Evolutionary conservation across 2,888 invertebrate species (phyloP).

Genomic region (Ommatoiulus sabulosus): DNA sequence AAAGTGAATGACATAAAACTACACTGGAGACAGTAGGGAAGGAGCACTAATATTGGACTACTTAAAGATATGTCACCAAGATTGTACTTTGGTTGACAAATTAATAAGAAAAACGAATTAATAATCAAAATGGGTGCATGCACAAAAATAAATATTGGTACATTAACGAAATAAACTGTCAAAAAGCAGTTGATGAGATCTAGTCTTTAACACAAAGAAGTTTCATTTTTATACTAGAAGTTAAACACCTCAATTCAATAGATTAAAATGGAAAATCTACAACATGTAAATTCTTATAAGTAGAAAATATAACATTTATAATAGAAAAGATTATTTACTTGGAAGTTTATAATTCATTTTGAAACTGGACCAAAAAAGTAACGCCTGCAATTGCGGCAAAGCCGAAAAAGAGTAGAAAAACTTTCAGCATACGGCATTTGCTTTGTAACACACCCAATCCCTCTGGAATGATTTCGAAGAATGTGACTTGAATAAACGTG

Average conservation of each 20-base stretch:
- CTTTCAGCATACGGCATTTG: slow-evolving; percentile 61
- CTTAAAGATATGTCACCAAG: no score
- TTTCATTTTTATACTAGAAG: background rate
- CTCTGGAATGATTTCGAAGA: slow-evolving; percentile 65
- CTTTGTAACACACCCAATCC: slow-evolving; percentile 59
- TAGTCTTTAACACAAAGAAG: background rate
- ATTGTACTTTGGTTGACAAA: no score
- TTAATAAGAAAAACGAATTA: no score
- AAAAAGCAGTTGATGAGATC: background rate
- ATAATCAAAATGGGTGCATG: no score
- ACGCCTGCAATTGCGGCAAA: slow-evolving; percentile 60
- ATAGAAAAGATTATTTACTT: background rate
- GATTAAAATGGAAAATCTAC: background rate
- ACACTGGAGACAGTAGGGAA: no score
- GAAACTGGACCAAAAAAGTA: slow-evolving; percentile 56
- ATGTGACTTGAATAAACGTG: slow-evolving; percentile 65
- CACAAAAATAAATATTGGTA: no score
- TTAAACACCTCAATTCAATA: background rate
- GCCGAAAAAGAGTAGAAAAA: slow-evolving; percentile 63
- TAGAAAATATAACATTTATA: background rate
- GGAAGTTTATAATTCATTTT: background rate
- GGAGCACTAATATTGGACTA: no score
- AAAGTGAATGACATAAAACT: no score
- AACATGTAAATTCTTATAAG: background rate
- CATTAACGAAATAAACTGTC: background rate